Base-by-base conservation (phyloP, 2,797 vertebrate species). In the Notamacropus eugenii region DNA sequence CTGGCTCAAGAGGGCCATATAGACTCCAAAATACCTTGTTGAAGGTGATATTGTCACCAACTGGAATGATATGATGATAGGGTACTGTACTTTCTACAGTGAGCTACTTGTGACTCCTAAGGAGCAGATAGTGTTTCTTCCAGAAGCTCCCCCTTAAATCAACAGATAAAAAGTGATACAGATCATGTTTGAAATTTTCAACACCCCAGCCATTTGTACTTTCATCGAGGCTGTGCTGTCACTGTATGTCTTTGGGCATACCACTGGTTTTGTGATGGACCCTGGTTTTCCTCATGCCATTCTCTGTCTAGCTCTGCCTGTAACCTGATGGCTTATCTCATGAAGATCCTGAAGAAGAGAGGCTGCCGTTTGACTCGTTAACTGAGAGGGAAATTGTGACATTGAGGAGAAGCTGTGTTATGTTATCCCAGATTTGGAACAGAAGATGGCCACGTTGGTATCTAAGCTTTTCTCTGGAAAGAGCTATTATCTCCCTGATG, bases 41-140 rank as follows among this genome's bases (percentile, higher is more conserved):
- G 59, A 93, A 56, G 54, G 59, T 55, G 95, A 31, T 29, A 90
- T 54, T 31, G 50, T 50, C 27, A 98, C 98, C 91, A 98, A 98
- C 97, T 98, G 98, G 98, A 98, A 98, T 19, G 98, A 98, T 67
- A 98, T 98, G 98, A 98, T 98, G 90, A 98, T 98, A 96, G 98
- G 98, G 98, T 98, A 98, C 74, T 98, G 54, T 54, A 54, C 52
- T 31, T 54, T 19, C 91, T 92, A 58, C 55, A 57, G 4, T 58
- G 59, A 55, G 54, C 67, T 19, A 91, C 29, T 31, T 59, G 0
- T 59, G 29, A 29, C 28, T 29, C 58, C 58, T 31, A 29, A 31
- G 31, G 29, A 59, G 58, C 28, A 31, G 12, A 59, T 31, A 59
- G 58, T 31, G 58, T 59, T 59, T 59, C 58, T 59, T 29, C 29